phyloP scores from a whole-genome alignment of 2,113 vertebrate species.

The Oreochromis niloticus region DNA sequence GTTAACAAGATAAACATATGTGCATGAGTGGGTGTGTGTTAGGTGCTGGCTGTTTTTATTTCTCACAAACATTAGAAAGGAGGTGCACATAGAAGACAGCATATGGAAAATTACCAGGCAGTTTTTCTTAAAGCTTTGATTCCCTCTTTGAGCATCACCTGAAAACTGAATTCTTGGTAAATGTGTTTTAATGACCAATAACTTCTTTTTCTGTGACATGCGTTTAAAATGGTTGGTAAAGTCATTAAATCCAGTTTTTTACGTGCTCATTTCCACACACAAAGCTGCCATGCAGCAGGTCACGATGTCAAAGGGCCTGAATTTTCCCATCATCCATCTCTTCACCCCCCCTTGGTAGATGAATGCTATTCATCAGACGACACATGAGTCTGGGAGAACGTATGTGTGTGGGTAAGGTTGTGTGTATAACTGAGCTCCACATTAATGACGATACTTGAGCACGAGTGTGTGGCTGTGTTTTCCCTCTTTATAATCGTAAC shows the following conservation, averaged over 20 bases:
- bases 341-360: slow-evolving; percentile 9
- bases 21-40: neutral
- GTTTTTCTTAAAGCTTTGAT: neutral
- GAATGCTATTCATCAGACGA: slow-evolving; percentile 50
- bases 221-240: neutral
- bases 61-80: neutral
- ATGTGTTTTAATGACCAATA: neutral
- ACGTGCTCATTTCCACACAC: neutral
- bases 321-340: slow-evolving; percentile 8
- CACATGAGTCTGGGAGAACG: neutral
- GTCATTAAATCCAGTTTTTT: neutral
- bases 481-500: slow-evolving; percentile 38
- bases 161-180: neutral
- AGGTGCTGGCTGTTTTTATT: neutral
- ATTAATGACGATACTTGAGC: neutral
- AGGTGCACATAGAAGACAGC: neutral
- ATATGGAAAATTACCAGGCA: neutral
- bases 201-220: neutral
- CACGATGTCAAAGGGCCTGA: neutral
- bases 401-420: neutral
- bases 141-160: neutral
- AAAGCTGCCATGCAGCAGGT: neutral
- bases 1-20: slow-evolving; percentile 9
- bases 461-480: neutral
- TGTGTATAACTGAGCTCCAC: neutral